These are phyloP conservation scores for Glossophaga mutica DNA, from an alignment of 2,797 vertebrate species.

Conservation along the genomic window DNA sequence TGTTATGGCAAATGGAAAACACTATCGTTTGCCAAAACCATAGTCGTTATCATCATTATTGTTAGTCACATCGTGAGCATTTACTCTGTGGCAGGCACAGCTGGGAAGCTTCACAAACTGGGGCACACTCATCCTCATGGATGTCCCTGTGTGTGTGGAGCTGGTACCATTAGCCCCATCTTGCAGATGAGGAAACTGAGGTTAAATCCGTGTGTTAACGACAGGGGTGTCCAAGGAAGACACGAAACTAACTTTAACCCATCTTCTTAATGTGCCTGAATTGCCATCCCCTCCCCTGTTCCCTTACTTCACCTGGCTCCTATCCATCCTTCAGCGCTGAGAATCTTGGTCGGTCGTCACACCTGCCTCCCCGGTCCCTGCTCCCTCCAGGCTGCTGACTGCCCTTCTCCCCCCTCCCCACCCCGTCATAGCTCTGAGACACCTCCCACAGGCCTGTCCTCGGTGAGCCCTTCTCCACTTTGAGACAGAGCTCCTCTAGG, in stretches of 20 bases:
- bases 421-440: rapidly evolving
- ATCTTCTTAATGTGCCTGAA: rapidly evolving
- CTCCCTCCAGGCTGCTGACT: background rate
- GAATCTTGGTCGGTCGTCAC: background rate
- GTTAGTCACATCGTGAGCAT: background rate
- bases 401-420: too few species aligned
- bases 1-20: background rate
- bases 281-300: background rate
- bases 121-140: rapidly evolving
- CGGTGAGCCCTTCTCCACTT: rapidly evolving
- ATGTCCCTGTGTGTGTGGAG: rapidly evolving
- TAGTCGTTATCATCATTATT: too few species aligned
- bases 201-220: background rate
- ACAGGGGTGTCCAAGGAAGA: background rate
- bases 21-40: background rate
- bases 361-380: rapidly evolving
- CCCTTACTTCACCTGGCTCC: background rate
- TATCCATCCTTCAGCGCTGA: background rate
- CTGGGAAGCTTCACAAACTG: background rate
- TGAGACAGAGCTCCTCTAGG: background rate
- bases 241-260: background rate
- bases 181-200: background rate
- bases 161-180: background rate
- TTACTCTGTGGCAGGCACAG: background rate
- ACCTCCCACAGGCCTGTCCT: background rate